phyloP scores from a whole-genome alignment of 2,888 invertebrate species.

The Latheticus oryzae region DNA sequence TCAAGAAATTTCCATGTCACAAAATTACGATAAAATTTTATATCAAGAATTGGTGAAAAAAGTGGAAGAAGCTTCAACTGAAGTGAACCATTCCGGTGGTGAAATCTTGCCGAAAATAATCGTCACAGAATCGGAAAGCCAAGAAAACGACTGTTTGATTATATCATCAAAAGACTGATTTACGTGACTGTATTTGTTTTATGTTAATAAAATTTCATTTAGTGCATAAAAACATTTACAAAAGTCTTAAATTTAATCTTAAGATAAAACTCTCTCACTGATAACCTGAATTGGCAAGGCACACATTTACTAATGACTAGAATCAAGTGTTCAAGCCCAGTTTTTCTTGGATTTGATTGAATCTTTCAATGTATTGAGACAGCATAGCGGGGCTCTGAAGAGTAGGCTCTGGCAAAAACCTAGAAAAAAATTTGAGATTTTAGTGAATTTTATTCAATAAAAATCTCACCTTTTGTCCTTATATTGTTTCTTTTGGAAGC shows the following conservation, averaged over 20 bases:
- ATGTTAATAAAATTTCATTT: conserved; percentile 12
- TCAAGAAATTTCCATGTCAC: conserved; percentile 41
- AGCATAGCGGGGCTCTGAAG: conserved; percentile 61
- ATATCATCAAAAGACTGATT: conserved; percentile 44
- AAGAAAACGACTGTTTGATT: conserved; percentile 47
- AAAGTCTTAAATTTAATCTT: conserved; percentile 23
- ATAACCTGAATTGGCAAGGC: conserved; percentile 35
- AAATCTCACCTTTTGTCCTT: conserved; percentile 4
- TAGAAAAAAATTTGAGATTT: too few species aligned
- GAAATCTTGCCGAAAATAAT: conserved; percentile 52
- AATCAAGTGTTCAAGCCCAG: conserved; percentile 49
- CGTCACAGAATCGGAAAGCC: conserved; percentile 48
- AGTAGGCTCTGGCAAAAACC: too few species aligned
- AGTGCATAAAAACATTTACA: conserved; percentile 34
- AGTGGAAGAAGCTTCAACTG: conserved; percentile 44
- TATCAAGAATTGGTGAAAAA: conserved; percentile 45
- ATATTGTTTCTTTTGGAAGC: neutral
- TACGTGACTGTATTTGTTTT: conserved; percentile 2
- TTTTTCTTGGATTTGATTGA: conserved; percentile 62
- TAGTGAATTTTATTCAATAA: neutral
- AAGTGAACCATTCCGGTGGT: conserved; percentile 36
- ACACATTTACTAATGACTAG: conserved; percentile 39
- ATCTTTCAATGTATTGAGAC: conserved; percentile 60
- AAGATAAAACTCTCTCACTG: conserved; percentile 28
- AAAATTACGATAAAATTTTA: conserved; percentile 36